Evolutionary conservation across 1,140 invertebrate genomes (phyloP).

Genomic region (Micrasema minimum): DNA sequence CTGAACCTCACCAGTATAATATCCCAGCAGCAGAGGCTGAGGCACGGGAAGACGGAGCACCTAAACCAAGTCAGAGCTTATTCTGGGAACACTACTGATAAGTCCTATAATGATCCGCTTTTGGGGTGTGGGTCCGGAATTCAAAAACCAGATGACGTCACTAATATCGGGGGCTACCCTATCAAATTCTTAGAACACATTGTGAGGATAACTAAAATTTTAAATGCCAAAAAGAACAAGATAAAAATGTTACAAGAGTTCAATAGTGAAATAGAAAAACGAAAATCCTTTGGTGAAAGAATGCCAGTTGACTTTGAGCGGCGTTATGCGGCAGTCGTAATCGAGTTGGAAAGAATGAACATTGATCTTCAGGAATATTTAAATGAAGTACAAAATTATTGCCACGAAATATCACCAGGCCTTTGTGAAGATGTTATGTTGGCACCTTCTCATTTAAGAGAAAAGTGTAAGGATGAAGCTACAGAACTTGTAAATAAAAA

Average conservation of each 20-base stretch:
- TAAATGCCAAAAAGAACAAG: conserved; percentile 84
- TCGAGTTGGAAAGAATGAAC: conserved; percentile 94
- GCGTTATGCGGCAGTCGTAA: conserved; percentile 87
- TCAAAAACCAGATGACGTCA: conserved; percentile 58
- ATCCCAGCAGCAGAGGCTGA: conserved; percentile 80
- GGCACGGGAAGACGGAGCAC: conserved; percentile 68
- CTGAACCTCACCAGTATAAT: conserved; percentile 88
- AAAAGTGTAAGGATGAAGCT: conserved; percentile 88
- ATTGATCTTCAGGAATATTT: conserved; percentile 87
- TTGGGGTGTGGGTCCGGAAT: conserved; percentile 64
- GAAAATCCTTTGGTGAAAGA: conserved; percentile 80
- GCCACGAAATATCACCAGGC: conserved; percentile 88
- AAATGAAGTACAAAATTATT: conserved; percentile 85
- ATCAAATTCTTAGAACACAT: conserved; percentile 86
- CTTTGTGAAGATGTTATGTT: conserved; percentile 88
- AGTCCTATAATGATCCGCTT: conserved; percentile 65
- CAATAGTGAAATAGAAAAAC: conserved; percentile 91
- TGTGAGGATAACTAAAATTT: conserved; percentile 88
- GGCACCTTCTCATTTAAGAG: conserved; percentile 86
- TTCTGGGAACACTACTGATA: conserved; percentile 45
- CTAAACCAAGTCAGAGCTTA: conserved; percentile 55
- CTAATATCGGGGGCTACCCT: conserved; percentile 83
- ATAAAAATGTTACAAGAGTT: conserved; percentile 85
- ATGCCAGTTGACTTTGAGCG: conserved; percentile 88
- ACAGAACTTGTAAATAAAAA: conserved; percentile 82